A percentile compares a stretch with the other conserved stretches of the same genome.
Evolutionary conservation across 2,113 vertebrate species (phyloP).

Genomic region (Suncus etruscus): DNA sequence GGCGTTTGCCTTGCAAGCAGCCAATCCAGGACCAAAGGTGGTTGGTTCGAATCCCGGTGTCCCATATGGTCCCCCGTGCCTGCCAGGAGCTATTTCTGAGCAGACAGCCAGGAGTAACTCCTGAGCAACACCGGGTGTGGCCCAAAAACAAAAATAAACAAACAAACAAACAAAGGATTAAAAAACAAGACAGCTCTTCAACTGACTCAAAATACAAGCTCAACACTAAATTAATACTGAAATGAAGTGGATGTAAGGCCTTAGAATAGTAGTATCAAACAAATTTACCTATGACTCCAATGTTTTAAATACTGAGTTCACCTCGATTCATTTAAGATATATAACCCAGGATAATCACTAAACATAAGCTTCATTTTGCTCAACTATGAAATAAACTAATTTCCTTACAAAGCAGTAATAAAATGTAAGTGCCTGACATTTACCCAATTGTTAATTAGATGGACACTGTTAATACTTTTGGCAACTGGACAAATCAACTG

Average conservation of each 20-base stretch:
- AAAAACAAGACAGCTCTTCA: too few relatives aligned
- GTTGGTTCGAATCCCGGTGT: too few relatives aligned
- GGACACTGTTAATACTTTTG: background rate
- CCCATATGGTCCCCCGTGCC: too few relatives aligned
- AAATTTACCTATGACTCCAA: too few relatives aligned
- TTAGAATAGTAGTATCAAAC: background rate
- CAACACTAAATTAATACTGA: slow-evolving; percentile 30
- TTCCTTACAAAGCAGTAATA: background rate
- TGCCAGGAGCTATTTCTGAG: too few relatives aligned
- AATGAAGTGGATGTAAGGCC: background rate
- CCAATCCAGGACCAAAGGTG: too few relatives aligned
- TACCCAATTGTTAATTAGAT: slow-evolving; percentile 24
- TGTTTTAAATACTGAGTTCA: background rate
- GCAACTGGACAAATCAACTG: background rate
- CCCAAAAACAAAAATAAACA: too few relatives aligned
- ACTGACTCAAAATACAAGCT: background rate
- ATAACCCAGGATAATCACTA: background rate
- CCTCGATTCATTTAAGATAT: background rate
- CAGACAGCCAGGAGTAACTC: too few relatives aligned
- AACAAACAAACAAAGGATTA: too few relatives aligned
- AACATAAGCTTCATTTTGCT: slow-evolving; percentile 22
- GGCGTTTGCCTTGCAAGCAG: too few relatives aligned
- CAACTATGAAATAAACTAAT: slow-evolving; percentile 33
- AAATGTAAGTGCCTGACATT: background rate
- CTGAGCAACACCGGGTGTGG: too few relatives aligned